Evolutionary conservation across 2,797 vertebrate species (phyloP), one percentile per base, ranked within the genome.

Genomic region (Trachops cirrhosus): DNA sequence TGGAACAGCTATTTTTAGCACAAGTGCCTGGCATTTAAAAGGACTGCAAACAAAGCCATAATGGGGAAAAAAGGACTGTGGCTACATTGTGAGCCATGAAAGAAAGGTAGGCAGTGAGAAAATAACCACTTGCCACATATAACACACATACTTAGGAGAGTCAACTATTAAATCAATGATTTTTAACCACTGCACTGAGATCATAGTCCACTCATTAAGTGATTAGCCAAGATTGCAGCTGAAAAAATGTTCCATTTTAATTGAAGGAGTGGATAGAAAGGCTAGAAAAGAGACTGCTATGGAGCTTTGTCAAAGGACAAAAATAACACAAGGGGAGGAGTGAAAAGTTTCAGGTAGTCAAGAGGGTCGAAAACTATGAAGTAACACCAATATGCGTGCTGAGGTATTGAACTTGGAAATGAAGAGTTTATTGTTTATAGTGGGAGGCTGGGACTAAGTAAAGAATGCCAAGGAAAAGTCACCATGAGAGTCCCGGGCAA

Each of bases 1-100:
- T 91, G 88, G 94, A 90, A 78, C 41, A 57, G 93, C 74, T 97
- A 96, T 97, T 96, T 97, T 97, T 96, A 96, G 94, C 88, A 83
- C 88, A 95, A 88, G 67, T 78, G 80, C 54, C 85, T 94, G 80
- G 39, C 90, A 92, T 92, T 95, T 85, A 92, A 96, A 88, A 85
- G 85, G 93, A 26, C 88, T 75, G 78, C 91, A 74, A 88, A 92
- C 74, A 90, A 93, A 92, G 70, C 46, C 48, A n/a, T 37, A 46
- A 70, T 2, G 18, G 29, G 29, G 9, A 5, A 5, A 14, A 18
- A 37, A 48, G 64, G 64, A 37, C 9, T 6, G 34, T n/a, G 77
- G 21, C 67, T 34, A 11, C 11, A 34, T 8, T 44, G 54, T 82
- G 68, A 74, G 64, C 54, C 24, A 39, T 29, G 32, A 78, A 34